These are phyloP conservation scores for Drosophila testacea DNA, from an alignment of 2,888 invertebrate species.

Conservation along the genomic window DNA sequence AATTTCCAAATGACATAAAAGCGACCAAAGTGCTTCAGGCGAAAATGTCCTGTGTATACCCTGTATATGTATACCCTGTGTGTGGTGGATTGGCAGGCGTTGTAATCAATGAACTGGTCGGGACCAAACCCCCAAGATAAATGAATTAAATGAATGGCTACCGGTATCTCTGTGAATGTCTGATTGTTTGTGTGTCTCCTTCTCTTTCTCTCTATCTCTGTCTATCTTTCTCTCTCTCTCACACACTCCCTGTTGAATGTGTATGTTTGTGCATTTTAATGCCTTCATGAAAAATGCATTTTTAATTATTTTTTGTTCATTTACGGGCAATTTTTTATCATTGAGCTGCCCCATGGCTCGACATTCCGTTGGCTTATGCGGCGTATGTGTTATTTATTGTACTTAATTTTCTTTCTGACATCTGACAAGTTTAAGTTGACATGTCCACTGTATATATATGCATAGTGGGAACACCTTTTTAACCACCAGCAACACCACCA, in stretches of 20 bases:
- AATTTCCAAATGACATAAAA: conserved; percentile 77
- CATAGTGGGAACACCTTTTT: neutral
- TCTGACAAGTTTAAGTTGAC: conserved; percentile 67
- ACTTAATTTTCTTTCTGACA: conserved; percentile 54
- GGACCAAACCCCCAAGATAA: conserved; percentile 60
- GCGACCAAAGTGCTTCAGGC: conserved; percentile 43
- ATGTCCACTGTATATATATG: conserved; percentile 6
- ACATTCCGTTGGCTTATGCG: conserved; percentile 64
- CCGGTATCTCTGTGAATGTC: conserved; percentile 31
- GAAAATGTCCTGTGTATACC: conserved; percentile 16
- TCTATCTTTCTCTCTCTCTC: neutral
- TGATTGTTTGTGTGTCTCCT: conserved; percentile 7
- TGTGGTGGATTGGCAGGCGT: conserved; percentile 17
- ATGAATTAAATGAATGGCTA: conserved; percentile 75
- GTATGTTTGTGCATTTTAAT: conserved; percentile 60
- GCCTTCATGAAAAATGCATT: conserved; percentile 79
- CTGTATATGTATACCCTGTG: conserved; percentile 3
- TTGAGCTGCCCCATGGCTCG: conserved; percentile 30
- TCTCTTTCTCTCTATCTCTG: neutral
- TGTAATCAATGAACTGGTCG: conserved; percentile 71
- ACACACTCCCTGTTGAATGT: neutral
- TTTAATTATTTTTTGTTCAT: conserved; percentile 79
- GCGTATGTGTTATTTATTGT: conserved; percentile 75
- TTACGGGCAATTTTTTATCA: conserved; percentile 59
- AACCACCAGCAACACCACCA: neutral